Evolutionary conservation across 35 echinoderm and acorn worm species (phyloP).

Genomic region (Heliocidaris tuberculata): DNA sequence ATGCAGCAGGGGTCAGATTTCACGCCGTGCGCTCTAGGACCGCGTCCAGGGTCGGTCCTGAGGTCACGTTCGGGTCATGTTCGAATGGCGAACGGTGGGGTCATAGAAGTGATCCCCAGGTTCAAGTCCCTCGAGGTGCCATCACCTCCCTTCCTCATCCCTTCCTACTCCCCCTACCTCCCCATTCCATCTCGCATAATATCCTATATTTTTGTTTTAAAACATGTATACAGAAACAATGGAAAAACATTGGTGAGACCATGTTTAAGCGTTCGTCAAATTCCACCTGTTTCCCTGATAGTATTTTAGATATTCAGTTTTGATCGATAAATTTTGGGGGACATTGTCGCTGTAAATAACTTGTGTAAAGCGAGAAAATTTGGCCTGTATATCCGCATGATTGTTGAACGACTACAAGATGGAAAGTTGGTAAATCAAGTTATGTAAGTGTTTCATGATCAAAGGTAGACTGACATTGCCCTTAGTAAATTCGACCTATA

Average conservation of each 20-base stretch:
- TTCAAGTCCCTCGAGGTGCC: background rate
- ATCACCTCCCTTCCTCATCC: background rate
- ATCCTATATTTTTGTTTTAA: no score
- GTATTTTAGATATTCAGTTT: background rate
- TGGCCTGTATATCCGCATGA: no score
- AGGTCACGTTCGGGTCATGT: constrained; percentile 32
- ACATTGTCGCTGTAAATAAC: background rate
- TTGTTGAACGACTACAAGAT: background rate
- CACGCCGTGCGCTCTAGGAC: constrained; percentile 31
- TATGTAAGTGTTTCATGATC: background rate
- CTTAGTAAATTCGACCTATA: background rate
- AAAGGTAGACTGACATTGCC: background rate
- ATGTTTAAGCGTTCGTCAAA: background rate
- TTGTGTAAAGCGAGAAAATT: no score
- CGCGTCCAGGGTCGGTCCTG: background rate
- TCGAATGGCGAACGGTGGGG: background rate
- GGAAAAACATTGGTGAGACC: no score
- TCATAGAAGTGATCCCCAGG: background rate
- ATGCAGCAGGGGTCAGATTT: constrained; percentile 34
- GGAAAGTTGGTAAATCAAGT: background rate
- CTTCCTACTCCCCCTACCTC: no score
- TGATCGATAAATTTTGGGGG: background rate
- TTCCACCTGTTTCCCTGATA: background rate
- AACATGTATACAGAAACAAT: no score
- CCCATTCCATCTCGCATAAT: background rate